phyloP scores from a whole-genome alignment of 2,797 vertebrate species.

The Zalophus californianus region DNA sequence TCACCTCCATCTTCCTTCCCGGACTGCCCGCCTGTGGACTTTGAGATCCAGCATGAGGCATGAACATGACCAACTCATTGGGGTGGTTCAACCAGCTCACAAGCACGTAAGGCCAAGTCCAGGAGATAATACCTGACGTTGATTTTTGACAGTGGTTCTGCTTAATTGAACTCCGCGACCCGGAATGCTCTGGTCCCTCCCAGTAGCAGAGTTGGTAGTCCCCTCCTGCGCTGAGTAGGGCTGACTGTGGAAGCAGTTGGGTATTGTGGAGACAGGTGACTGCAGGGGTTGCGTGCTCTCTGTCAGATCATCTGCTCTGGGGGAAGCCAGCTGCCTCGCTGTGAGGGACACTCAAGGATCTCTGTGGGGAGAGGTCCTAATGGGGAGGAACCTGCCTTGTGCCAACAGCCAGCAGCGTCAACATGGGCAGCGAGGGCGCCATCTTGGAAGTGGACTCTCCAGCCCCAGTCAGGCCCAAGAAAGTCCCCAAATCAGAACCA shows the following conservation, averaged over 20 bases:
- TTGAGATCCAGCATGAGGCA: neutral
- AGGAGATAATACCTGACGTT: neutral
- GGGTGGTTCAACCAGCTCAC: neutral
- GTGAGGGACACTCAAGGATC: neutral
- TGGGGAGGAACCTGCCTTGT: neutral
- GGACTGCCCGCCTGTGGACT: neutral
- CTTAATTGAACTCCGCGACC: neutral
- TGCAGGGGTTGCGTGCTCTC: too few species aligned
- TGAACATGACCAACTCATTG: neutral
- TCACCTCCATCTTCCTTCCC: neutral
- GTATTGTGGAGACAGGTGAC: accelerated
- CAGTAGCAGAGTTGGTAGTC: neutral
- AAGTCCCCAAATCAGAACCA: neutral
- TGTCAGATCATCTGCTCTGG: too few species aligned
- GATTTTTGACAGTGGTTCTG: neutral
- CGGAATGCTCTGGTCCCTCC: neutral
- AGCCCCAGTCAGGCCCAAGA: neutral
- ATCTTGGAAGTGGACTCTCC: neutral
- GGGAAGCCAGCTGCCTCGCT: too few species aligned
- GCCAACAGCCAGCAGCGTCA: neutral
- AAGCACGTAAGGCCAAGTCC: neutral
- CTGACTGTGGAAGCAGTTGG: neutral
- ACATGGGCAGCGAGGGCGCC: neutral
- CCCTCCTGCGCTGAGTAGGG: neutral
- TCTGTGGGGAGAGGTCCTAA: too few species aligned